Percentiles rank a stretch among this genome's conserved stretches.
Conservation (phyloP, 2,113 vertebrate species). For the Eulemur rufifrons region DNA sequence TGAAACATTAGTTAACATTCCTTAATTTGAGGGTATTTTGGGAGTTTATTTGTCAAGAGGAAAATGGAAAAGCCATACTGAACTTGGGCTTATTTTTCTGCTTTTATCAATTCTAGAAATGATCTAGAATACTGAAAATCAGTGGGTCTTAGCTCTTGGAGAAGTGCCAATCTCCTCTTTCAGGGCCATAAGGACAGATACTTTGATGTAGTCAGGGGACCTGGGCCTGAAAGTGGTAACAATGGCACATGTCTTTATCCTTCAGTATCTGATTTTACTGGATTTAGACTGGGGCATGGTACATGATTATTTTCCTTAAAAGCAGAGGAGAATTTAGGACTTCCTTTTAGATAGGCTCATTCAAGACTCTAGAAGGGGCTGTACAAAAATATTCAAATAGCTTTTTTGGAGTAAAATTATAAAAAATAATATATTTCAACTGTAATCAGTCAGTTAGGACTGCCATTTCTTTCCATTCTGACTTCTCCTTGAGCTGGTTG, state of each 20-base stretch:
- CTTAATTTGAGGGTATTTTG: neutral
- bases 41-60: neutral
- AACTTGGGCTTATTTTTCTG: neutral
- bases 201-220: neutral
- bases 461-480: neutral
- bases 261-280: neutral
- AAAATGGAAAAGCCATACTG: neutral
- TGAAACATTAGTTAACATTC: neutral
- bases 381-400: neutral
- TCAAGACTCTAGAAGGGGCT: neutral
- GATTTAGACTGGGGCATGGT: neutral
- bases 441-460: neutral
- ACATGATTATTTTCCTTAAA: neutral
- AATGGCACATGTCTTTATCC: neutral
- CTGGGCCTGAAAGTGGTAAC: neutral
- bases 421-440: neutral
- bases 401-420: neutral
- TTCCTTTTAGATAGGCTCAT: neutral
- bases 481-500: neutral
- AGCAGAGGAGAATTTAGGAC: neutral
- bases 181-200: neutral
- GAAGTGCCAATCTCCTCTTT: neutral
- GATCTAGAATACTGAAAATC: conserved; percentile 17
- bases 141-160: neutral
- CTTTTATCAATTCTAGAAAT: conserved; percentile 28